A percentile compares a stretch with the other conserved stretches of the same genome.
Conservation (phyloP, 2,797 vertebrate species). For the Sebastolobus altivelis region DNA sequence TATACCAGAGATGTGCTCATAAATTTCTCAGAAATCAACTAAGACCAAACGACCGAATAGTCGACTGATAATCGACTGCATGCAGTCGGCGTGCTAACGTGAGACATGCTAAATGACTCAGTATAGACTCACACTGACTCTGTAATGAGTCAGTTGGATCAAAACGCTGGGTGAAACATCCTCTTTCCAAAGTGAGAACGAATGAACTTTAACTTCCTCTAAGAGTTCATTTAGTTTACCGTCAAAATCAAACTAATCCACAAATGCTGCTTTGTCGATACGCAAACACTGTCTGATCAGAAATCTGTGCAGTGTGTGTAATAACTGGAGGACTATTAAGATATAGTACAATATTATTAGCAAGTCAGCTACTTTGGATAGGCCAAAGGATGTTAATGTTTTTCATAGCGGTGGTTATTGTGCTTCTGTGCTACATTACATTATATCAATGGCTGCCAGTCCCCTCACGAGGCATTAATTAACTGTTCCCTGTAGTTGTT, state of each 20-base stretch:
- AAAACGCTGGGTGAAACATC: slow-evolving; percentile 30
- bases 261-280: background rate
- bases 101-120: slow-evolving; percentile 51
- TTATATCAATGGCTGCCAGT: background rate
- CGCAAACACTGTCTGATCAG: background rate
- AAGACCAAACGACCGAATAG: too few relatives aligned
- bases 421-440: slow-evolving; percentile 1
- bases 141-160: slow-evolving; percentile 31
- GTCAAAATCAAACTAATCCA: slow-evolving; percentile 7
- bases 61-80: too few relatives aligned
- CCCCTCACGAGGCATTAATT: slow-evolving; percentile 1
- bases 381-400: background rate
- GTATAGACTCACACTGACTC: slow-evolving; percentile 29
- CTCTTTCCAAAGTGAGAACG: slow-evolving; percentile 32
- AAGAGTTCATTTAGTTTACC: slow-evolving; percentile 8
- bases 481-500: slow-evolving; percentile 10
- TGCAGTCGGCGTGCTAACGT: slow-evolving; percentile 3
- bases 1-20: too few relatives aligned
- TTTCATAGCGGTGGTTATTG: background rate
- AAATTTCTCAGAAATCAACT: too few relatives aligned
- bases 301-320: slow-evolving; percentile 4
- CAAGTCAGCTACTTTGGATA: background rate
- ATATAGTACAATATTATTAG: background rate
- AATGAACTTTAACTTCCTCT: slow-evolving; percentile 38
- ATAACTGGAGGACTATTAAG: background rate